phyloP scores from a whole-genome alignment of 2,888 invertebrate genomes.

The Neria commutata region DNA sequence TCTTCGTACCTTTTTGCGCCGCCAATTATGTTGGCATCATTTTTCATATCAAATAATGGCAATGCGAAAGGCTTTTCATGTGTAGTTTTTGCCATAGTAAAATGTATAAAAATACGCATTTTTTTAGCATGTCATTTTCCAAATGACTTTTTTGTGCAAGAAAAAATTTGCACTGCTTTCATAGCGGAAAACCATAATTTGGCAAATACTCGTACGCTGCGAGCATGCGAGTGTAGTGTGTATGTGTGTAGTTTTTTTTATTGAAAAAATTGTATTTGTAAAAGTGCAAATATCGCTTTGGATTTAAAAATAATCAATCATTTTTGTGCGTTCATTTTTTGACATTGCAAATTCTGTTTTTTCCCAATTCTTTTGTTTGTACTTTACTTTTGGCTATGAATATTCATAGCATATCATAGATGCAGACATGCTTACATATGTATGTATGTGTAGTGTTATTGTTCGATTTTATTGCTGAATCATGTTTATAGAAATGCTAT shows the following conservation, averaged over 20 bases:
- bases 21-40: conserved; percentile 26
- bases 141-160: conserved; percentile 11
- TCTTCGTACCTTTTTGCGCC: background rate
- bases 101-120: conserved; percentile 6
- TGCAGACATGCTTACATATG: too few relatives aligned
- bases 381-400: too few relatives aligned
- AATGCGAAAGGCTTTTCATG: too few relatives aligned
- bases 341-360: conserved; percentile 47
- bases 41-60: conserved; percentile 26
- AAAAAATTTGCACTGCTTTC: background rate
- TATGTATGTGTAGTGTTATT: too few relatives aligned
- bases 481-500: too few relatives aligned
- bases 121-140: conserved; percentile 17
- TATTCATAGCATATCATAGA: conserved; percentile 51
- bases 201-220: background rate
- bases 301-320: conserved; percentile 37
- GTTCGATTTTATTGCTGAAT: too few relatives aligned
- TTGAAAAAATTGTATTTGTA: conserved; percentile 7
- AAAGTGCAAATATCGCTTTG: conserved; percentile 24
- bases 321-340: conserved; percentile 28
- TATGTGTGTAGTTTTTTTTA: conserved; percentile 6
- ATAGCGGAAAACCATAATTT: background rate
- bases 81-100: too few relatives aligned
- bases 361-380: conserved; percentile 44
- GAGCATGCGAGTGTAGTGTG: background rate